Evolutionary conservation across 2,888 invertebrate genomes (phyloP), one percentile per base, ranked within the genome.

Genomic region (Lepidocyrtoides sp.): DNA sequence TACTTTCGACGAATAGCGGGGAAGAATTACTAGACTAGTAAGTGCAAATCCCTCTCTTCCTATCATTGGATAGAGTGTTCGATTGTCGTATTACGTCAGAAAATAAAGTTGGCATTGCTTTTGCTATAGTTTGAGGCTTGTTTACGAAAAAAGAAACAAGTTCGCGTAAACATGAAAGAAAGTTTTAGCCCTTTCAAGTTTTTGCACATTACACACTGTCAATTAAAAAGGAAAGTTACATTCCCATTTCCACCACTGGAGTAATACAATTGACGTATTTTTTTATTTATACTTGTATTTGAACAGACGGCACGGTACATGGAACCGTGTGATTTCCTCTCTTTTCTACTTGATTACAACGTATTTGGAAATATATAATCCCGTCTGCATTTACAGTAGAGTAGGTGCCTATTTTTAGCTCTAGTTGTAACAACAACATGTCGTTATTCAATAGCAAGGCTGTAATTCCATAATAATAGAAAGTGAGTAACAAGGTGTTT

Each of bases 41-140:
- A 63, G 14, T 29, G 57, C 26, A 57, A 57, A 57, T 23, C 29
- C 5, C 17, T 26, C 29, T 8, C 29, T 63, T 63, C 1, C 26
- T 20, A 29, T 29, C 63, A 63, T 63, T 14, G 14, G 63, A 29
- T 23, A 63, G 23, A 26, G 29, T 63, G 63, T 23, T 29, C 29
- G 26, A 63, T 63, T 63, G 63, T n/a, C n/a, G n/a, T 29, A 8
- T 63, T 63, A 14, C 63, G 63, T 63, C 63, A 63, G 63, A 29
- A 63, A 29, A 63, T 5, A 7, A 26, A 63, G 29, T 29, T 63
- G 57, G 23, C 57, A 57, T 20, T 20, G 17, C 7, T n/a, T n/a
- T n/a, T 17, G 23, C 20, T 57, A 4, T 8, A 20, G 20, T n/a
- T n/a, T 2, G 57, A 23, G 2, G 57, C 23, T 2, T 57, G 57